Evolutionary conservation across 2,113 vertebrate genomes (phyloP).

Genomic region (Panthera leo): DNA sequence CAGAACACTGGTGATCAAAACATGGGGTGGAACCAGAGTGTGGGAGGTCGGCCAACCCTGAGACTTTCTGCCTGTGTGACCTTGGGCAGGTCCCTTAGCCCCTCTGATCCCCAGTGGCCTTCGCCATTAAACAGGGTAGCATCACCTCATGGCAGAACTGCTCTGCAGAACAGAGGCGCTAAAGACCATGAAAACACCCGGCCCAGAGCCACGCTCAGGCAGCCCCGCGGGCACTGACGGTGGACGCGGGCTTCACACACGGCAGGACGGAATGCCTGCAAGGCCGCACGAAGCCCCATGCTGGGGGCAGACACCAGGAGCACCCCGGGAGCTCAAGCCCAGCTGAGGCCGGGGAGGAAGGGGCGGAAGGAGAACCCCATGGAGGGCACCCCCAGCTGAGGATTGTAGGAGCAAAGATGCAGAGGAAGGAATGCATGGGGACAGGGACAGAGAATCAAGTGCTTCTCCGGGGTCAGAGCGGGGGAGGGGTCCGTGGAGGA

Average conservation of each 20-base stretch:
- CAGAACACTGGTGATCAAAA: neutral
- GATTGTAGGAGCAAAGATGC: accelerated
- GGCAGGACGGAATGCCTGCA: neutral
- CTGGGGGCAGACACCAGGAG: neutral
- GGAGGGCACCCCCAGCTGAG: neutral
- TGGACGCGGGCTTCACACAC: neutral
- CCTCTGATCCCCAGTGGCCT: neutral
- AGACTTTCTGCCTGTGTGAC: neutral
- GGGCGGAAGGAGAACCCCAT: accelerated
- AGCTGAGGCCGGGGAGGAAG: neutral
- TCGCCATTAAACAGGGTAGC: neutral
- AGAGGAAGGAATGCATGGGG: neutral
- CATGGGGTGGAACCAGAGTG: neutral
- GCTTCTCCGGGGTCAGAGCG: neutral
- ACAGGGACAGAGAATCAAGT: neutral
- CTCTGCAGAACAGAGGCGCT: neutral
- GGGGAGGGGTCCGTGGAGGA: neutral
- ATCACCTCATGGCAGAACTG: neutral
- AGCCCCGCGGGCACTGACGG: neutral
- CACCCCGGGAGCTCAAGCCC: neutral
- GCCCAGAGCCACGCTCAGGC: neutral
- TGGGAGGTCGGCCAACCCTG: neutral
- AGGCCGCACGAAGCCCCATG: neutral
- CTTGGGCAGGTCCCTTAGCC: neutral
- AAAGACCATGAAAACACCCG: neutral